Base-by-base conservation (phyloP, 2,113 vertebrate genomes). In the Rhodinocichla rosea region DNA sequence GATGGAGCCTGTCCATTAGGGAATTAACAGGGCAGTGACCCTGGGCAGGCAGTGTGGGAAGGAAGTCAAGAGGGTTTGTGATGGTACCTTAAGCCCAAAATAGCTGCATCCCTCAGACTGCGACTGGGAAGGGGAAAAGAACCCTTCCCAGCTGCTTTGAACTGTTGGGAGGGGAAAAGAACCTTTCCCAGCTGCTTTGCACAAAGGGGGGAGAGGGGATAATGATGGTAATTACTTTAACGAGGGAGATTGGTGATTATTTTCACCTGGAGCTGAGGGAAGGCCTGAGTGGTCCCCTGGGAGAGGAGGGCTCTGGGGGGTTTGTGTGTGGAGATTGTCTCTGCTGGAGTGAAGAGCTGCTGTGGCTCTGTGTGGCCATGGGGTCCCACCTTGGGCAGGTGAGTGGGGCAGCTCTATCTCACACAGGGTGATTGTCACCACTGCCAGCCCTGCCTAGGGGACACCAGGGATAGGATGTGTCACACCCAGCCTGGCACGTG, bases 31-130 rank as follows among this genome's bases (percentile, higher is more conserved):
- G 49, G 12, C 40, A 35, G 19, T 32, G 30, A 52, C 32, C 40
- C 26, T 1, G 0, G 62, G 45, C 30, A 59, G 4, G 28, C 7
- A 5, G 27, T 1, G 21, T 1, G 7, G n/a, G 9, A 0, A 8
- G 42, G 12, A 32, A 59, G 28, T 15, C 18, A 32, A 47, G 57
- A 33, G 22, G 11, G 26, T 35, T 39, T 64, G 53, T 16, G 30
- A 18, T 50, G 28, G 44, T 10, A 8, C 44, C 76, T 68, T 40
- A 18, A 20, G 6, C 47, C 73, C 35, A 19, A 5, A 20, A 42
- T 8, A 44, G 44, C 24, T 84, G 52, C 35, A 42, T 19, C 27
- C 27, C 49, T 60, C 19, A 32, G 40, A 40, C 11, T 79, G 52
- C n/a, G 47, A 2, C 7, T 5, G 60, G 53, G 63, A 47, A 77